Evolutionary conservation across 2,888 invertebrate species (phyloP).

Genomic region (Pachycephus smyrnensis): DNA sequence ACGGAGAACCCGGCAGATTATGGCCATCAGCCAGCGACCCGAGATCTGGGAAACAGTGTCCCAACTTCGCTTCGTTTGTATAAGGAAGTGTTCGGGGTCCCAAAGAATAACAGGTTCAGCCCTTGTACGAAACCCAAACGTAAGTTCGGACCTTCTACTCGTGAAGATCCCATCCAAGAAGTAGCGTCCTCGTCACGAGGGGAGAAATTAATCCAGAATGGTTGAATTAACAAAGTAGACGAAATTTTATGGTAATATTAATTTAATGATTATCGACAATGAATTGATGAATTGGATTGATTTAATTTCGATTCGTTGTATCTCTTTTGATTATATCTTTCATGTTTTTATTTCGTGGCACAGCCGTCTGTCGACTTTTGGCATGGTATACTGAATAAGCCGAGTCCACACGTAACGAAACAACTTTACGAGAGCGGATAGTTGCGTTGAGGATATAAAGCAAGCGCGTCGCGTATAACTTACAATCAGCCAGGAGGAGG

Average conservation of each 20-base stretch:
- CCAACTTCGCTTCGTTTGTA: slow-evolving; percentile 52
- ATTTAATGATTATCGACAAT: too few relatives aligned
- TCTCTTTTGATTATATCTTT: not conserved
- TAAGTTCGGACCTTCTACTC: not conserved
- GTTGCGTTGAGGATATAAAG: slow-evolving; percentile 65
- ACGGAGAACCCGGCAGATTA: slow-evolving; percentile 50
- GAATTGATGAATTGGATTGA: not conserved
- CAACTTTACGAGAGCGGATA: slow-evolving; percentile 66
- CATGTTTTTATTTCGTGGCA: not conserved
- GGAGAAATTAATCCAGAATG: not conserved
- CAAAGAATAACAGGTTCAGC: slow-evolving; percentile 63
- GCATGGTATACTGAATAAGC: not conserved
- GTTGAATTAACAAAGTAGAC: not conserved
- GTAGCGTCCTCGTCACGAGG: not conserved
- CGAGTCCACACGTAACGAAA: slow-evolving; percentile 21
- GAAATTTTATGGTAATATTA: not conserved
- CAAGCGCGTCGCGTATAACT: slow-evolving; percentile 65
- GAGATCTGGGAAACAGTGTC: slow-evolving; percentile 55
- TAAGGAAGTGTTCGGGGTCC: slow-evolving; percentile 59
- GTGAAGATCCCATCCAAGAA: not conserved
- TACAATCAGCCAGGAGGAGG: slow-evolving; percentile 62
- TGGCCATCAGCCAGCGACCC: slow-evolving; percentile 64
- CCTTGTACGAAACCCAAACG: not conserved
- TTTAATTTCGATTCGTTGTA: not conserved
- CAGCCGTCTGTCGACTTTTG: not conserved